These are phyloP conservation scores for Drosophila repleta DNA, from an alignment of 1,140 invertebrate species.

Conservation along the genomic window DNA sequence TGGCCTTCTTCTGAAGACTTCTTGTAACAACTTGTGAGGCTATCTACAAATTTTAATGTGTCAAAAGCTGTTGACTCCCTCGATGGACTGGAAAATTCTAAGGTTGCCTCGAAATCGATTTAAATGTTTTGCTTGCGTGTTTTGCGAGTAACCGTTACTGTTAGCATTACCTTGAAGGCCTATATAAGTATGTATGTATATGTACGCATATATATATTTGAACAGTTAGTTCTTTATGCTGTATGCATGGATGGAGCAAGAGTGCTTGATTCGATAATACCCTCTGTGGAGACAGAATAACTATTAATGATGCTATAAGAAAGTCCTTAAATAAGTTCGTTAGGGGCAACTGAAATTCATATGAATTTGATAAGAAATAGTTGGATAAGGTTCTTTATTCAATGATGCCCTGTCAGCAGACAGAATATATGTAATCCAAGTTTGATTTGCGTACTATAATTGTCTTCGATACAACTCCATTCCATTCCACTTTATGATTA, in stretches of 20 bases:
- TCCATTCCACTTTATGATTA: background rate
- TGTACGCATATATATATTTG: constrained; percentile 4
- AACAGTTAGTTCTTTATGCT: constrained; percentile 15
- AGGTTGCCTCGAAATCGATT: constrained; percentile 63
- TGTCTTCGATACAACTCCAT: too few relatives aligned
- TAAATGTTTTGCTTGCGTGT: constrained; percentile 78
- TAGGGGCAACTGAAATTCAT: too few relatives aligned
- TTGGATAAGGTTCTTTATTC: background rate
- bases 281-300: too few relatives aligned
- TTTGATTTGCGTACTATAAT: too few relatives aligned
- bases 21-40: constrained; percentile 11
- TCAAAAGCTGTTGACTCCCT: constrained; percentile 29
- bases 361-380: too few relatives aligned
- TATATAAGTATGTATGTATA: constrained; percentile 39
- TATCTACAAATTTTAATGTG: constrained; percentile 20
- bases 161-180: constrained; percentile 68
- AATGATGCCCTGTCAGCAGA: background rate
- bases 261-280: too few relatives aligned
- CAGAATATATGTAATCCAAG: too few relatives aligned
- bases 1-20: constrained; percentile 13
- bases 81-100: constrained; percentile 42
- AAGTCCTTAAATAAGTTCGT: background rate
- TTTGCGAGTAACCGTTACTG: constrained; percentile 51
- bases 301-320: background rate
- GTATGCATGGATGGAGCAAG: background rate